These are phyloP conservation scores for Chelonia mydas DNA, from an alignment of 2,797 vertebrate species.

Conservation along the genomic window DNA sequence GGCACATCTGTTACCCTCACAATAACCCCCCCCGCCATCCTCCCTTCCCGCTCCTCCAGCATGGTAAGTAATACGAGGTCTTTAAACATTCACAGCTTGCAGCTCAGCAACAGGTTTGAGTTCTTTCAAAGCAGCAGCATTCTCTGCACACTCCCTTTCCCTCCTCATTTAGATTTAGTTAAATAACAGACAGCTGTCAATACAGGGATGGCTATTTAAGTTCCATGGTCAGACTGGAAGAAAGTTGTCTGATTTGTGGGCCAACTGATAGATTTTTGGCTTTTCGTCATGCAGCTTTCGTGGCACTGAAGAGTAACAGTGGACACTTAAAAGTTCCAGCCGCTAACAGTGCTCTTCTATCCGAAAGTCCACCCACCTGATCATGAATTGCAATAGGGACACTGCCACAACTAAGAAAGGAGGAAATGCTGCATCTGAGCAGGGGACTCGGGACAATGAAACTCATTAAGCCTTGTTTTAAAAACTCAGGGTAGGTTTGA, in stretches of 20 bases:
- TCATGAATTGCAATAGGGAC: background rate
- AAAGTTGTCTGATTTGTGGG: background rate
- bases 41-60: conserved; percentile 62
- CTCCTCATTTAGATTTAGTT: background rate
- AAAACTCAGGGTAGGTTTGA: conserved; percentile 48
- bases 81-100: conserved; percentile 66
- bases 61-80: conserved; percentile 47
- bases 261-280: background rate
- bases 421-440: fast-evolving
- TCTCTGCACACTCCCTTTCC: conserved; percentile 27
- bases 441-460: fast-evolving
- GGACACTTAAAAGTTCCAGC: background rate
- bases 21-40: conserved; percentile 70
- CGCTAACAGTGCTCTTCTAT: background rate
- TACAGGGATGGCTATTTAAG: fast-evolving
- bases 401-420: fast-evolving
- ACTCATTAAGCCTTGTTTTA: background rate
- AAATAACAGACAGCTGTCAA: fast-evolving
- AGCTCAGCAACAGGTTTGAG: conserved; percentile 79
- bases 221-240: fast-evolving
- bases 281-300: background rate
- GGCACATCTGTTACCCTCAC: conserved; percentile 92
- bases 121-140: conserved; percentile 3
- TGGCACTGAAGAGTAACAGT: fast-evolving
- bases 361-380: background rate